Evolutionary conservation across 2,888 invertebrate species (phyloP).

Genomic region (Stenodema calcarata): DNA sequence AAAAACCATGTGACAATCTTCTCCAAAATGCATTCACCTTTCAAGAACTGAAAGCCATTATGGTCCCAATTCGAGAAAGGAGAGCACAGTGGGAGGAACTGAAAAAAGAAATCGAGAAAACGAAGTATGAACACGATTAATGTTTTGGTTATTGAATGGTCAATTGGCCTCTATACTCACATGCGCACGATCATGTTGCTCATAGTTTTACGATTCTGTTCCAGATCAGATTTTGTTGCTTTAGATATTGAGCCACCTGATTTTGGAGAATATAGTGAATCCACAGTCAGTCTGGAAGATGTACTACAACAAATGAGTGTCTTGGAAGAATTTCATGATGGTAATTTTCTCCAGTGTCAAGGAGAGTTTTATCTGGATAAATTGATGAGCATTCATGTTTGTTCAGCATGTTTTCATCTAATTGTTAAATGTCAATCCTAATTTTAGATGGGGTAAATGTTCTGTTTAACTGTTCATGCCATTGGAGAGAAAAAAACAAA

Average conservation of each 20-base stretch:
- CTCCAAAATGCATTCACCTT: background rate
- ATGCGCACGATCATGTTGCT: too few relatives aligned
- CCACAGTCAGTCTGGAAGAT: background rate
- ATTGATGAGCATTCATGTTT: too few relatives aligned
- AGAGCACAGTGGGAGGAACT: conserved; percentile 18
- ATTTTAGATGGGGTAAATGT: too few relatives aligned
- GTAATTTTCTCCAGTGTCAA: background rate
- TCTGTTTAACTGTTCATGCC: too few relatives aligned
- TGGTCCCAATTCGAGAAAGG: conserved; percentile 24
- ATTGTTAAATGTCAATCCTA: too few relatives aligned
- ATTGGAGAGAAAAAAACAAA: too few relatives aligned
- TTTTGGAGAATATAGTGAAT: conserved; percentile 10
- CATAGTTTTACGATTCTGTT: background rate
- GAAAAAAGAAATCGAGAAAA: conserved; percentile 2
- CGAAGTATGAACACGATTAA: background rate
- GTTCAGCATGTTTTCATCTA: too few relatives aligned
- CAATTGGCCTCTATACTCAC: too few relatives aligned
- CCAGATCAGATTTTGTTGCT: conserved; percentile 20
- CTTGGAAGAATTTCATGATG: conserved; percentile 28
- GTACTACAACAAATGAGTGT: conserved; percentile 13
- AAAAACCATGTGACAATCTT: background rate
- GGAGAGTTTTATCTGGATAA: background rate
- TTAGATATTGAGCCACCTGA: conserved; percentile 15
- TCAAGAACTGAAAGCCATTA: background rate
- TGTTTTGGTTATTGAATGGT: too few relatives aligned